Conservation (phyloP, 2,113 vertebrate species). For the Brachypteracias leptosomus region DNA sequence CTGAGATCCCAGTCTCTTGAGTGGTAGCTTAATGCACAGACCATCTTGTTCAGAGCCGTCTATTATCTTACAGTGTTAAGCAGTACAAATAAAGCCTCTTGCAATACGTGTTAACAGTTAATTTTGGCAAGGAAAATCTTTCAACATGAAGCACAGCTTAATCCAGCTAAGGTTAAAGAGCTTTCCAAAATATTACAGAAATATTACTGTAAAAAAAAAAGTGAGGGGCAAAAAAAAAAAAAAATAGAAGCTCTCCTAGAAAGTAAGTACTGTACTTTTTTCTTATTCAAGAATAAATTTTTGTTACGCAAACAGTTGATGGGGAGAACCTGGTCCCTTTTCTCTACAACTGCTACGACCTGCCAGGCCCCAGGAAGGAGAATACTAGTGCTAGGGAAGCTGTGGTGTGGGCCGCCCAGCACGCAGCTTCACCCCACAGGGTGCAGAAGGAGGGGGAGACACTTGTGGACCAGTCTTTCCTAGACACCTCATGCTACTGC, state of each 20-base stretch:
- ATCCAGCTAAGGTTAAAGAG: neutral
- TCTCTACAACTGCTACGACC: neutral
- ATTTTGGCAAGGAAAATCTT: neutral
- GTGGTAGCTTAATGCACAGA: neutral
- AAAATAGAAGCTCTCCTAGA: no score
- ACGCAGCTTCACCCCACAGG: neutral
- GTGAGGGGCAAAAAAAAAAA: neutral
- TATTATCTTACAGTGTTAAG: neutral
- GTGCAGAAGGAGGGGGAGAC: neutral
- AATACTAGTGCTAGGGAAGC: no score
- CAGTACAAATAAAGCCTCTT: neutral
- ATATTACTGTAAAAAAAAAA: neutral
- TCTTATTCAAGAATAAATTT: neutral
- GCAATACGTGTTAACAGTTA: neutral
- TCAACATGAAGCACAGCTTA: neutral
- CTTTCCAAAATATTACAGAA: neutral
- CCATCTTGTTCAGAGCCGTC: neutral
- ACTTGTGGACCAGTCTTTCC: neutral
- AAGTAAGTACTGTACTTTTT: neutral
- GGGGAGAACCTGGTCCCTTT: neutral
- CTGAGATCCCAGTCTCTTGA: neutral
- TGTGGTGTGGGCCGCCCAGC: neutral
- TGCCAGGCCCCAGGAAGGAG: rapidly evolving
- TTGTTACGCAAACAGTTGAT: neutral
- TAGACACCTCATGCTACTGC: neutral